Base-by-base conservation (phyloP, 2,113 vertebrate species). In the Guaruba guarouba region DNA sequence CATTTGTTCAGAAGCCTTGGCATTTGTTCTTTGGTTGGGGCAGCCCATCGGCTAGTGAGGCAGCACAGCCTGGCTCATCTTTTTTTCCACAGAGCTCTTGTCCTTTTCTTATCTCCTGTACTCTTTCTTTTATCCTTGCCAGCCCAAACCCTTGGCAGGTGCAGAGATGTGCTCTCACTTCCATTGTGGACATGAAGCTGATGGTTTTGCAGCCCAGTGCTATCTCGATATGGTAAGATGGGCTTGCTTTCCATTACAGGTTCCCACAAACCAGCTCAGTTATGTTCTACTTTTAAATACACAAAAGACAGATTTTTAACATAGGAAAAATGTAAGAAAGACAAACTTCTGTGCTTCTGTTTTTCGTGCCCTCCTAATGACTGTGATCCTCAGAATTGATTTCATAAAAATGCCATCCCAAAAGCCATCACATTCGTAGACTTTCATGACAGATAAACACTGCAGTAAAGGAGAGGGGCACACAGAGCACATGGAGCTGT, bases 1-100 rank as follows among this genome's bases (percentile, higher is more conserved):
- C 5, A 24, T 64, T 82, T 64, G 31, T 79, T 86, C 39, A 41
- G 67, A 84, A 89, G n/a, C 33, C 15, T 57, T 19, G 3, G 41
- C 46, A 49, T 78, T 80, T 81, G 14, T 54, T 81, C 33, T 59
- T 81, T 70, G 55, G 61, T 5, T n/a, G 33, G 20, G 57, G 1
- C 0, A 2, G 37, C 15, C 46, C 5, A 5, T 23, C 0, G 33
- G 23, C 28, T 39, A 19, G 49, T 61, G 49, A 74, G 0, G 0
- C 39, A 51, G 57, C 33, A 59, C 17, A 33, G 43, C 8, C 41
- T 73, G 59, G 3, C 37, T 48, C 55, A 22, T 71, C 24, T 25
- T 76, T 77, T 69, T 69, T 75, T 43, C 31, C 41, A 59, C 10
- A 86, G 15, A 88, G 3, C 39, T 61, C 33, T 79, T 82, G 35